Evolutionary conservation across 2,113 vertebrate genomes (phyloP).

Genomic region (Thalassarche chlororhynchos): DNA sequence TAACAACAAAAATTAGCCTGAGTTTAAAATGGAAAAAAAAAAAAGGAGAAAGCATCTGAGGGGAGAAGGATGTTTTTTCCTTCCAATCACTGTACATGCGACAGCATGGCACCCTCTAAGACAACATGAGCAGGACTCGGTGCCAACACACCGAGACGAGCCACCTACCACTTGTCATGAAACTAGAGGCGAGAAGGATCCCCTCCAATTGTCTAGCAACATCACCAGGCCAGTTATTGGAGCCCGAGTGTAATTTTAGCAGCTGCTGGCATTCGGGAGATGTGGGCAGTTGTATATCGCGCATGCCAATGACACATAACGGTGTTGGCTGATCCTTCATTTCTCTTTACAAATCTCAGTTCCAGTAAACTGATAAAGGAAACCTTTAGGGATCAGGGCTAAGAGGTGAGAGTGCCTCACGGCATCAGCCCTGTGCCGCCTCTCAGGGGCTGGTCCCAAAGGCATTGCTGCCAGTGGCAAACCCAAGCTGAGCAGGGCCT

Average conservation of each 20-base stretch:
- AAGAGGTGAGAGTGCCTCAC: no score
- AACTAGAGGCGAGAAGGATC: background rate
- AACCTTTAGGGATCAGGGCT: background rate
- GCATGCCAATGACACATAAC: rapidly evolving
- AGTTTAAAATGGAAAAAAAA: background rate
- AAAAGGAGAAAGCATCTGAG: background rate
- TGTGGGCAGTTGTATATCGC: background rate
- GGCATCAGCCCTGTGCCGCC: background rate
- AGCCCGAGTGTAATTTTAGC: background rate
- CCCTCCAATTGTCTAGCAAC: background rate
- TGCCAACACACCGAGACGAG: background rate
- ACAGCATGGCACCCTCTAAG: background rate
- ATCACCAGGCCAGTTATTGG: background rate
- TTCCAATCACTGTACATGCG: background rate
- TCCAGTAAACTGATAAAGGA: background rate
- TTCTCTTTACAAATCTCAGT: background rate
- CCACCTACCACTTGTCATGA: background rate
- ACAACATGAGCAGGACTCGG: background rate
- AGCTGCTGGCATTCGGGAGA: background rate
- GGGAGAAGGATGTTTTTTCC: background rate
- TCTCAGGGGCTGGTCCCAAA: background rate
- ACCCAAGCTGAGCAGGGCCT: background rate
- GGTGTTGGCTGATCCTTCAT: background rate
- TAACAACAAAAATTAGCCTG: background rate
- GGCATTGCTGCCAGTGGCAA: background rate